Evolutionary conservation across 1,140 invertebrate genomes (phyloP), one percentile per base, ranked within the genome.

Genomic region (Drosophila grimshawi): DNA sequence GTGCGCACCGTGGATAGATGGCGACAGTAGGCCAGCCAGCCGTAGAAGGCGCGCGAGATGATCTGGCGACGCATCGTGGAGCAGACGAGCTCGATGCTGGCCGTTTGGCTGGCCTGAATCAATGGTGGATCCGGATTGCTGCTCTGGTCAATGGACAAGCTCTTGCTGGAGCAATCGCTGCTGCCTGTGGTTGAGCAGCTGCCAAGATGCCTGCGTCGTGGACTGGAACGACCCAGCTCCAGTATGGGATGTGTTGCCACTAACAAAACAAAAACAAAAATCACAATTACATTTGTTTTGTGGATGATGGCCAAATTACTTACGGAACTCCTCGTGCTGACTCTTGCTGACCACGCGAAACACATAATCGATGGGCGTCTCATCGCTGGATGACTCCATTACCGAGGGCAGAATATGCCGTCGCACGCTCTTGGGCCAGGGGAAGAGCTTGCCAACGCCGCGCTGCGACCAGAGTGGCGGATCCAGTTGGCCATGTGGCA

Each of bases 21-120:
- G n/a, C 98, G 93, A 92, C 97, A 98, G 91, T 99, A 98, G 7
- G 98, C 97, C 45, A 99, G 93, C 98, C 97, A 99, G 49, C 98
- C 98, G 92, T 99, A 98, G 92, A 99, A 99, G 35, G 98, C 98
- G 73, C 98, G 94, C 0, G 97, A 98, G 66, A 99, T 97, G 62
- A 99, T 98, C 93, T 99, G 98, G 48, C 96, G 95, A 71, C 96
- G 96, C 98, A 99, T 99, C 0, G 97, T 98, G 89, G 96, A 96
- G 94, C 98, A 99, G 11, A 99, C 95, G 46, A 96, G 93, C 88
- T 94, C 94, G 61, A 95, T 95, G 61, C 94, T 94, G n/a, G 94
- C 94, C 7, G 93, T 93, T 92, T 95, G 93, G 10, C 78, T 91
- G 45, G 85, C 55, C 73, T 82, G 86, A 3, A 88, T 75, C 46